Conservation (phyloP, 2,113 vertebrate genomes). For the Thamnophis sirtalis region DNA sequence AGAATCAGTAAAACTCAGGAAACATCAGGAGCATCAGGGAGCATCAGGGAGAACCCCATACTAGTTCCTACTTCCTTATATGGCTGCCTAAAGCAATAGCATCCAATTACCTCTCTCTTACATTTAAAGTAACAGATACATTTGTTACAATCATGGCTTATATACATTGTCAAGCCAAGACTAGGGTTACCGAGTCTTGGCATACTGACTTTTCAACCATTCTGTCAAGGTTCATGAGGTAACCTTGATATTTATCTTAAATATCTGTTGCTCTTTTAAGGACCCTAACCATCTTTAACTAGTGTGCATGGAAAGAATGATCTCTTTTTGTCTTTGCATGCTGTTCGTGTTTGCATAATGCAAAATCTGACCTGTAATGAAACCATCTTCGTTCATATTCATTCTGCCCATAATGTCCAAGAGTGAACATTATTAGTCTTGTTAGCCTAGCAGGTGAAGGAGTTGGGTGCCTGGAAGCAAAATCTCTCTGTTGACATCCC, state of each 20-base stretch:
- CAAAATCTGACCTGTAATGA: neutral
- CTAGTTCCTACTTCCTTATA: no score
- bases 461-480: neutral
- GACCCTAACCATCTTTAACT: neutral
- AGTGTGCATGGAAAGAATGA: neutral
- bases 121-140: no score
- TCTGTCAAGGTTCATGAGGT: neutral
- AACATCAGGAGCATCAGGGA: no score
- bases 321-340: neutral
- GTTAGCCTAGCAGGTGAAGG: neutral
- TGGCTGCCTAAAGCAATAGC: no score
- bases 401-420: neutral
- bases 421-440: neutral
- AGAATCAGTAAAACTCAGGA: no score
- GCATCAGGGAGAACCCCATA: no score
- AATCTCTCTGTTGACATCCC: neutral
- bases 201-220: constrained; percentile 29
- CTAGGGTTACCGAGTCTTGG: no score
- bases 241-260: constrained; percentile 7
- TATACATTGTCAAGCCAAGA: no score
- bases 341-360: neutral
- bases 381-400: neutral
- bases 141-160: no score
- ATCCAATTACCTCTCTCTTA: no score
- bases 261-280: neutral